Evolutionary conservation across 2,797 vertebrate genomes (phyloP), one percentile per base, ranked within the genome.

Genomic region (Pseudotriccus pelzelni): DNA sequence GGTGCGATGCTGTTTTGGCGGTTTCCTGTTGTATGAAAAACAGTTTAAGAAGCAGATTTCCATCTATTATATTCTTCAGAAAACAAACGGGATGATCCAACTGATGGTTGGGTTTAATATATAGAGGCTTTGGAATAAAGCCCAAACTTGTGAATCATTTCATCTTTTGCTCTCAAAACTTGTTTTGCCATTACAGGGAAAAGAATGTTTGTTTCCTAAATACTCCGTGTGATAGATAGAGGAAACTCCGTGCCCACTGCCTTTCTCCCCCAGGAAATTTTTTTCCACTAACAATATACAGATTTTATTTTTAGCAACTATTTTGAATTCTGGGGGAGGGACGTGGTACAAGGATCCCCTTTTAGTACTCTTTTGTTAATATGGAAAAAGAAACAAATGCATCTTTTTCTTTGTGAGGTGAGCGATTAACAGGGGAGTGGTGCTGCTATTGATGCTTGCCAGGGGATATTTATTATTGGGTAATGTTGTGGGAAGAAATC

Each of bases 51-150:
- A 90, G 85, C 87, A 91, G 80, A 79, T 96, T 96, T 94, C 93
- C 95, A 96, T 96, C 94, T 96, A 91, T 94, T 96, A 95, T 95
- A 56, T 73, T 95, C 68, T 82, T 88, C 49, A 88, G 56, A 94
- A 94, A 94, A 89, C 85, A 86, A 59, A 11, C 7, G 0, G 9
- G 50, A 60, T 91, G 83, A 87, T 94, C 87, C 87, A 86, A 0
- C 52, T 82, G 50, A 84, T 92, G 73, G 47, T 88, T 87, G 47
- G 36, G 23, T 90, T 96, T 92, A 83, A 77, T 76, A 56, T 67
- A 32, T 53, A 82, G 30, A 34, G 19, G 24, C 4, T 82, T 95
- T 95, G 94, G 87, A 95, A 76, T 73, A 79, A 81, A 94, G 89
- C 94, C 93, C 63, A 66, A 86, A 53, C 76, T 76, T 66, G 59